Evolutionary conservation across 2,888 invertebrate species (phyloP).

Genomic region (Drosophila meridionalis): DNA sequence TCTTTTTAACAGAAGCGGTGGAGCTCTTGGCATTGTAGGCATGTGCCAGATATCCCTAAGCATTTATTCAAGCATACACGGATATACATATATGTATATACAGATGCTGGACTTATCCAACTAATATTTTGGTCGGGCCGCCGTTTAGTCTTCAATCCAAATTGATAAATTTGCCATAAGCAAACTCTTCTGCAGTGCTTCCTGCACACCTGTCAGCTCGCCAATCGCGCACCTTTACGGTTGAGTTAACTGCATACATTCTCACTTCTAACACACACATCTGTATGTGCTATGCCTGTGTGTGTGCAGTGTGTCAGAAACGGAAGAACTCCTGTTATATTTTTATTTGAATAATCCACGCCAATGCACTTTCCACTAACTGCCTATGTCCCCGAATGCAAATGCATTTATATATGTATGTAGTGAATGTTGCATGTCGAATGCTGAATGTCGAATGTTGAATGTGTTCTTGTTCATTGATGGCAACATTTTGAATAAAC

Average conservation of each 20-base stretch:
- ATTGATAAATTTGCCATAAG: conserved; percentile 16
- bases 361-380: conserved; percentile 33
- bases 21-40: neutral
- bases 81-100: neutral
- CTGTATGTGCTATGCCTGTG: neutral
- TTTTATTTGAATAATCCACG: conserved; percentile 44
- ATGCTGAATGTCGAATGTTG: neutral
- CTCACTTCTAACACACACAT: conserved; percentile 8
- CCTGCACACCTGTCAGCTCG: conserved; percentile 47
- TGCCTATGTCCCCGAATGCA: neutral
- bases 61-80: no score
- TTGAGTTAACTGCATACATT: conserved; percentile 57
- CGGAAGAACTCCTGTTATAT: conserved; percentile 19
- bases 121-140: neutral
- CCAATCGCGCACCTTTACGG: conserved; percentile 59
- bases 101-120: neutral
- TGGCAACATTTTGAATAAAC: conserved; percentile 12
- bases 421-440: neutral
- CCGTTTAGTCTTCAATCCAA: neutral
- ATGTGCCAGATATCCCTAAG: neutral
- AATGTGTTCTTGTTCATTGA: neutral
- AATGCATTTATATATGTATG: neutral
- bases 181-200: conserved; percentile 35
- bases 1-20: neutral
- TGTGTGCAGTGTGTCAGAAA: conserved; percentile 4